Conservation (phyloP, 2,113 vertebrate genomes). For the Tupaia tana region DNA sequence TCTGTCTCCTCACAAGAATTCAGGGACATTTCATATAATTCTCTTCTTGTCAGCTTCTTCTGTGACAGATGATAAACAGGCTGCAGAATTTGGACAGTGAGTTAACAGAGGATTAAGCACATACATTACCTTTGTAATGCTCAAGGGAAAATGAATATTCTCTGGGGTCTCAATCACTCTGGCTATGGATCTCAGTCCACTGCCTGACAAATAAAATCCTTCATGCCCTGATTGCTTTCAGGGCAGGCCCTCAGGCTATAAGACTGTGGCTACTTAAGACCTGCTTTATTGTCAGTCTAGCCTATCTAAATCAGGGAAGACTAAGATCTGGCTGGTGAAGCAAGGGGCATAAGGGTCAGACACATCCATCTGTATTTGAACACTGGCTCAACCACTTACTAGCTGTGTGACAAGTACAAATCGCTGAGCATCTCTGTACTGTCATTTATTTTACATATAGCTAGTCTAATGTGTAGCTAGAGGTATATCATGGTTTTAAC, state of each 20-base stretch:
- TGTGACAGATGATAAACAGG: conserved; percentile 48
- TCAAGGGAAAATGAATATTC: conserved; percentile 61
- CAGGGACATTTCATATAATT: conserved; percentile 71
- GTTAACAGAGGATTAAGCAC: conserved; percentile 77
- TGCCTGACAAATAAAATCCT: conserved; percentile 61
- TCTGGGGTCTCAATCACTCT: conserved; percentile 70
- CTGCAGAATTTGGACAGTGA: conserved; percentile 70
- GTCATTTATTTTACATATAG: background rate
- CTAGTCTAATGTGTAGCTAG: background rate
- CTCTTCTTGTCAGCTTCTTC: conserved; percentile 76
- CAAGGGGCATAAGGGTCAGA: background rate
- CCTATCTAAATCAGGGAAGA: background rate
- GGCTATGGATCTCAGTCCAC: conserved; percentile 68
- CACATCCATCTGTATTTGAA: background rate
- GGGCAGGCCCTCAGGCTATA: background rate
- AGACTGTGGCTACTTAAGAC: background rate
- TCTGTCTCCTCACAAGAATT: conserved; percentile 71
- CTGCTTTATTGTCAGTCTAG: background rate
- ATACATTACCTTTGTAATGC: conserved; percentile 74
- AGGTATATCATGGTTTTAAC: background rate
- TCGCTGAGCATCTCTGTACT: background rate
- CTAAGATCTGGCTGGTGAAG: background rate
- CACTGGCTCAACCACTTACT: background rate
- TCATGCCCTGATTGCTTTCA: conserved; percentile 13
- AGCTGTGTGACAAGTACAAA: background rate